These are phyloP conservation scores for Salpingus planirostris DNA, from an alignment of 2,888 invertebrate species.

Conservation along the genomic window DNA sequence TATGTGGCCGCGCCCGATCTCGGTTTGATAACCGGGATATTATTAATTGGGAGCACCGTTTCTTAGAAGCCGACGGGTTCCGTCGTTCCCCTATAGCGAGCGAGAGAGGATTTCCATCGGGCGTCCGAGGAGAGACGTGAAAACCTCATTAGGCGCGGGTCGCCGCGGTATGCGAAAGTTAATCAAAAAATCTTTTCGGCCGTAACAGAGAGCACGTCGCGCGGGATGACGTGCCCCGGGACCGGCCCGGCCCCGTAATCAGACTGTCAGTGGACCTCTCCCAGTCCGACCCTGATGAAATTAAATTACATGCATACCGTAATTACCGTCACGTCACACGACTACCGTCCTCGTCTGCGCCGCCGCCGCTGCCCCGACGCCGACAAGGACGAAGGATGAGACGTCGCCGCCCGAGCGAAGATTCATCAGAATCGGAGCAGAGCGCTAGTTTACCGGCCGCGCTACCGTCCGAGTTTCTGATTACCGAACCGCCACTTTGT, in stretches of 20 bases:
- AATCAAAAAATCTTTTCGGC: constrained; percentile 22
- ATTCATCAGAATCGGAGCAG: too few relatives aligned
- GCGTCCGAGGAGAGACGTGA: too few relatives aligned
- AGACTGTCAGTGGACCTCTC: constrained; percentile 42
- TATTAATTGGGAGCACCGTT: constrained; percentile 35
- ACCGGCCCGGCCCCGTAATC: constrained; percentile 36
- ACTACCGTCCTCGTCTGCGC: constrained; percentile 1
- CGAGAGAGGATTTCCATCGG: too few relatives aligned
- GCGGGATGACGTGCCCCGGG: constrained; percentile 26
- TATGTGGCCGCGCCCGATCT: constrained; percentile 32
- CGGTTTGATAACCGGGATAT: constrained; percentile 31
- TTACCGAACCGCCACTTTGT: constrained; percentile 33
- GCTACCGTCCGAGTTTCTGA: constrained; percentile 36
- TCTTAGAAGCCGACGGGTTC: constrained; percentile 30
- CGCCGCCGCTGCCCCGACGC: too few relatives aligned
- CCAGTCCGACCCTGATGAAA: constrained; percentile 43
- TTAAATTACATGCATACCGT: constrained; percentile 40
- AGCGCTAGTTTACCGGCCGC: constrained; percentile 26
- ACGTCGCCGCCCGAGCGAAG: too few relatives aligned
- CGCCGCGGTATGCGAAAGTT: background rate
- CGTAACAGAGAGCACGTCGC: constrained; percentile 29
- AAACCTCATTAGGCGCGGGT: too few relatives aligned
- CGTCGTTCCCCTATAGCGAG: background rate
- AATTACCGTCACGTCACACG: constrained; percentile 30
- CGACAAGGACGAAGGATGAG: too few relatives aligned